Base-by-base conservation (phyloP, 1,140 invertebrate species). In the Leptinotarsa defecta region DNA sequence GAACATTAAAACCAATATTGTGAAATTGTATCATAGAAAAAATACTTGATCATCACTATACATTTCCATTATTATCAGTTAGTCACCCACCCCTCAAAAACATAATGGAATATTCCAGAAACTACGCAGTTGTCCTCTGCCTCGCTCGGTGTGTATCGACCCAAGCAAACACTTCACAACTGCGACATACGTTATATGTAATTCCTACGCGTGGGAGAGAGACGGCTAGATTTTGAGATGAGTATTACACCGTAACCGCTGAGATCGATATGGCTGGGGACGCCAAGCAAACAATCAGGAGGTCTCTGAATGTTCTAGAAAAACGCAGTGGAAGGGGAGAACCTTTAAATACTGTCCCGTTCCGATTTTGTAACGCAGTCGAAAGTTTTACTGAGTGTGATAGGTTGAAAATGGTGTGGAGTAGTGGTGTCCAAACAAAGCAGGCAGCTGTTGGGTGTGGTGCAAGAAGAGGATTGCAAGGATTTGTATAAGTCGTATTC, bases 261-360 rank as follows among this genome's bases (percentile, higher is more conserved):
- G 34, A 11, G 22, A 65, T 65, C 64, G 20, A 65, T 65, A 27
- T 15, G 27, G 68, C 68, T 17, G 64, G 20, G 27, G 64, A 24
- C 20, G 20, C 20, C 64, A 67, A 67, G 19, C 64, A 13, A 15
- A 22, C 61, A 43, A 43, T 43, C 34, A 43, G 19, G 20, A 43
- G 27, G n/a, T 34, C 5, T 34, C 17, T 49, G n/a, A n/a, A 69
- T 48, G 27, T 69, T 69, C 68, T 69, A 34, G 68, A 69, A 69
- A 43, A 43, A 43, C n/a, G 3, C 43, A 19, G 24, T 27, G 34
- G 68, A 34, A 48, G 68, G 68, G 34, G 43, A 69, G 13, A 69
- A 43, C 17, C 68, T 69, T 43, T 69, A 69, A 69, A 69, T 69
- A 69, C 68, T 4, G 11, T 0, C 43, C 5, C 17, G n/a, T 15